Conservation (phyloP, 1,140 invertebrate species). For the Zaprionus lachaisei region DNA sequence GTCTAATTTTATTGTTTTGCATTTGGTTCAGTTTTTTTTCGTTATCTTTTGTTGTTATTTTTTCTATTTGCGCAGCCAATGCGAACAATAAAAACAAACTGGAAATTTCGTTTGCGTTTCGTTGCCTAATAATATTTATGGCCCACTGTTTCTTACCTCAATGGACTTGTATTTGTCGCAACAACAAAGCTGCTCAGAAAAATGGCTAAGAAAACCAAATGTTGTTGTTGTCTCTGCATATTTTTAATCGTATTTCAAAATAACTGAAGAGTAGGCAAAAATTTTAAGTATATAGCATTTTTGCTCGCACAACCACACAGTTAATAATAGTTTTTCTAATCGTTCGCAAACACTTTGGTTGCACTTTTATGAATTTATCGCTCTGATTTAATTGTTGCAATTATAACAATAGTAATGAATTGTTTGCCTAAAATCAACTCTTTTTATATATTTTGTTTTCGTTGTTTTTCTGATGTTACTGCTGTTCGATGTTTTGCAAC, state of each 20-base stretch:
- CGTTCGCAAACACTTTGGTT: background rate
- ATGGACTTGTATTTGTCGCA: conserved; percentile 14
- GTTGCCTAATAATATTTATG: conserved; percentile 4
- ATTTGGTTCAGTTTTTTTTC: background rate
- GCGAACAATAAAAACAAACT: conserved; percentile 11
- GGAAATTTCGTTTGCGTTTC: conserved; percentile 24
- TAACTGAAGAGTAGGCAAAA: conserved; percentile 28
- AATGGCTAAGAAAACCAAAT: conserved; percentile 28
- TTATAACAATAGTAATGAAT: conserved; percentile 13
- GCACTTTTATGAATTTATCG: background rate
- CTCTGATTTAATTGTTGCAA: conserved; percentile 10
- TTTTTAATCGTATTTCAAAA: conserved; percentile 33
- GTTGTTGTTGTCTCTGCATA: conserved; percentile 36
- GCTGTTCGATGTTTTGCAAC: conserved; percentile 9
- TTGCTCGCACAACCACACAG: conserved; percentile 3
- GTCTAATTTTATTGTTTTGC: conserved; percentile 2
- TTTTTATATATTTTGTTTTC: conserved; percentile 42
- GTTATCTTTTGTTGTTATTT: conserved; percentile 17
- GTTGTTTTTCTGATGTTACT: conserved; percentile 20
- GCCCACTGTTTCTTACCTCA: conserved; percentile 30
- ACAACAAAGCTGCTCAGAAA: conserved; percentile 31
- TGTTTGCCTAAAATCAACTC: conserved; percentile 26
- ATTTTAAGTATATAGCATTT: conserved; percentile 37
- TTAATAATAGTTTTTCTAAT: conserved; percentile 4
- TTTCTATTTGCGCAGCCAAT: conserved; percentile 16